These are phyloP conservation scores for Nylanderia fulva DNA, from an alignment of 1,140 invertebrate genomes.

Conservation along the genomic window DNA sequence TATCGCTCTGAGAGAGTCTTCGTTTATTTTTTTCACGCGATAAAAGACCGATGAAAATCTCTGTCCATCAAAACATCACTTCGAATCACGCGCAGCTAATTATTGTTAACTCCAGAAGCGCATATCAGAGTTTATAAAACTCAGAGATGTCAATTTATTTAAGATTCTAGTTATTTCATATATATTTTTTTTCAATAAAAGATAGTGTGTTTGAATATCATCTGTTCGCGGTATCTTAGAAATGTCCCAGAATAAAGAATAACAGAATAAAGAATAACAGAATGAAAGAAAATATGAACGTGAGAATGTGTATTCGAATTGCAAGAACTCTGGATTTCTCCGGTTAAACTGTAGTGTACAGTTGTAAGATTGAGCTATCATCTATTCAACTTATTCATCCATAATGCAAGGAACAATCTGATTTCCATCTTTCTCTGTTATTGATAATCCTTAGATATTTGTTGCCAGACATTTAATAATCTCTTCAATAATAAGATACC, in stretches of 20 bases:
- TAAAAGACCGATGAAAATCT: background rate
- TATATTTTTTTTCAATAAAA: background rate
- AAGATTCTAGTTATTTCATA: background rate
- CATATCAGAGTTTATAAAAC: background rate
- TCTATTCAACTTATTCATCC: background rate
- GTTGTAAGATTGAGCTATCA: conserved; percentile 3
- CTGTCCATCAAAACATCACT: background rate
- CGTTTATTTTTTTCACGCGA: background rate
- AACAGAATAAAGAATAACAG: no score
- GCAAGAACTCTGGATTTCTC: background rate
- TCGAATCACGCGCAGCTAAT: background rate
- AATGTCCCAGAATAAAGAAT: background rate
- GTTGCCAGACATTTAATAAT: conserved; percentile 40
- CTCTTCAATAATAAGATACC: conserved; percentile 40
- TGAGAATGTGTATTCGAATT: background rate
- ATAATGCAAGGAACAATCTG: conserved; percentile 1
- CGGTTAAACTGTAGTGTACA: background rate
- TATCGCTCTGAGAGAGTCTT: background rate
- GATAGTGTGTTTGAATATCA: no score
- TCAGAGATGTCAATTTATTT: background rate
- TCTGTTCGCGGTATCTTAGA: background rate
- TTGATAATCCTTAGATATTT: conserved; percentile 31
- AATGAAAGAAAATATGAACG: background rate
- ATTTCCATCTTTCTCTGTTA: conserved; percentile 15
- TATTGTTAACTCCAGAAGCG: background rate